These are phyloP conservation scores for Hemibagrus wyckioides DNA, from an alignment of 2,113 vertebrate species.

Conservation along the genomic window DNA sequence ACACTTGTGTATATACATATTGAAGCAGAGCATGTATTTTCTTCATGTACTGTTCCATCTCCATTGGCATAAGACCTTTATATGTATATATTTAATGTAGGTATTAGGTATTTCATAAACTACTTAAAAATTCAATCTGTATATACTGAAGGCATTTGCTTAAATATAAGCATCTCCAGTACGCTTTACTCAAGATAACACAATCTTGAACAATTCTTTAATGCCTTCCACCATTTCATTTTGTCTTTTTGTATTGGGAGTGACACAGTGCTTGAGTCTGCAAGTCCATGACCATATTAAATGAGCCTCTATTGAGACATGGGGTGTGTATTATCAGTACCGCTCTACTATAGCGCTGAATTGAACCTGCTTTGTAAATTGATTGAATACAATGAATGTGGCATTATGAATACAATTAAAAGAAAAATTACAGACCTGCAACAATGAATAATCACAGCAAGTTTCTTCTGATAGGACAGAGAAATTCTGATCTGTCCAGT, in stretches of 20 bases:
- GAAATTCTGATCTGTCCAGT: conserved; percentile 79
- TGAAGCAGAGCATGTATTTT: too few species aligned
- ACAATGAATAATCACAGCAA: conserved; percentile 75
- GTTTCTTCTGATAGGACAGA: conserved; percentile 78
- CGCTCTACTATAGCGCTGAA: not conserved
- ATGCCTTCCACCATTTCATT: not conserved
- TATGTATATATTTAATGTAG: too few species aligned
- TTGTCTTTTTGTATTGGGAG: not conserved
- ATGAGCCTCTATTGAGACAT: not conserved
- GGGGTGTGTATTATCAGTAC: not conserved
- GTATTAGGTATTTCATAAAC: too few species aligned
- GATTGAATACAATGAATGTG: not conserved
- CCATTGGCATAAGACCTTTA: too few species aligned
- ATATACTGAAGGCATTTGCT: too few species aligned
- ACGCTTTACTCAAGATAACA: not conserved
- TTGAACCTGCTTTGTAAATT: not conserved
- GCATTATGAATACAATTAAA: not conserved
- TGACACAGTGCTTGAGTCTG: not conserved
- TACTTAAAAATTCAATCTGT: too few species aligned
- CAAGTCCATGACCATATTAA: not conserved
- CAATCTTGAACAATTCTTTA: not conserved
- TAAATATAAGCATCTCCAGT: not conserved
- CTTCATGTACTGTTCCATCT: too few species aligned
- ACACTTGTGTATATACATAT: too few species aligned
- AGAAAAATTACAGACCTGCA: conserved; percentile 77